A percentile compares a stretch with the other conserved stretches of the same genome.
These are phyloP conservation scores for Ciconia stormi DNA, from an alignment of 2,113 vertebrate genomes.

Conservation along the genomic window DNA sequence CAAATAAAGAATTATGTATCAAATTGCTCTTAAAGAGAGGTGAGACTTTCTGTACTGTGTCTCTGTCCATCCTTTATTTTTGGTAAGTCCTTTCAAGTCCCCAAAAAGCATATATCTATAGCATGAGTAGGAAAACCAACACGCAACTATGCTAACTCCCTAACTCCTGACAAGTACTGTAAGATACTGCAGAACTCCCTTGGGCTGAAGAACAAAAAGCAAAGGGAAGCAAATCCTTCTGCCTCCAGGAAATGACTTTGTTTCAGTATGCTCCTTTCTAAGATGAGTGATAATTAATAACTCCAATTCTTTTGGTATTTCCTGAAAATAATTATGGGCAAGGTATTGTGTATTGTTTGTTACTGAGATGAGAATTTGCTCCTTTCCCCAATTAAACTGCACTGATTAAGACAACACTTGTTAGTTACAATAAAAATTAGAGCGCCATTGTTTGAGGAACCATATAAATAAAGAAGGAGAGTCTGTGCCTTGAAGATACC, in stretches of 20 bases:
- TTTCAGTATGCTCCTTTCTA: background rate
- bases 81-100: background rate
- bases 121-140: background rate
- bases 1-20: background rate
- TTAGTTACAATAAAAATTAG: background rate
- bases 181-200: background rate
- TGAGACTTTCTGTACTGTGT: background rate
- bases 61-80: background rate
- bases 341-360: background rate
- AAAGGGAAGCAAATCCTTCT: background rate
- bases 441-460: background rate
- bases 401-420: background rate
- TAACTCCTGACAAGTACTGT: background rate
- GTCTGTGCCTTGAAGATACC: background rate
- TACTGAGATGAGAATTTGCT: background rate
- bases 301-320: background rate
- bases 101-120: accelerated
- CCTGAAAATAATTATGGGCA: background rate
- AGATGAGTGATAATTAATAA: background rate
- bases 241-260: background rate
- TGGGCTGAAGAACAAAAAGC: background rate
- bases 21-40: background rate
- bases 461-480: background rate
- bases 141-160: background rate
- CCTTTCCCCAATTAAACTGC: background rate